A percentile compares a stretch with the other conserved stretches of the same genome.
These are phyloP conservation scores for Streblospio benedicti DNA, from an alignment of 1,140 invertebrate genomes.

Conservation along the genomic window DNA sequence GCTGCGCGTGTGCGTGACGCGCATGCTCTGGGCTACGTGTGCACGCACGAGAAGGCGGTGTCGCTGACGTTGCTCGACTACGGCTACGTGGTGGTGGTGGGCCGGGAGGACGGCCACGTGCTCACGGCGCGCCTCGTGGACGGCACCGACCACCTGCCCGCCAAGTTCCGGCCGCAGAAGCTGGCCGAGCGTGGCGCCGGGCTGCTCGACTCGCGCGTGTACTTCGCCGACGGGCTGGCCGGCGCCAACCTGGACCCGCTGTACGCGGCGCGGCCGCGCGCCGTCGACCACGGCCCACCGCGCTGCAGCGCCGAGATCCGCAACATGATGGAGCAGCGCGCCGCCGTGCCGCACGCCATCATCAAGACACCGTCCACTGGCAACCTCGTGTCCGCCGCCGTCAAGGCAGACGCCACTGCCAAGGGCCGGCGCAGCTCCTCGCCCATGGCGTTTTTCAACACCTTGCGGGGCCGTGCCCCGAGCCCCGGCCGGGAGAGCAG, in stretches of 20 bases:
- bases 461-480: too few relatives aligned
- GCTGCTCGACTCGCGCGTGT: too few relatives aligned
- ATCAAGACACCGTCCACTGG: constrained; percentile 3
- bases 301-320: background rate
- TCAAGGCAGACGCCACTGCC: too few relatives aligned
- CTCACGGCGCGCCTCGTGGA: constrained; percentile 14
- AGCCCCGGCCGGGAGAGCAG: too few relatives aligned
- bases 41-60: constrained; percentile 12
- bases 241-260: constrained; percentile 6
- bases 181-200: background rate
- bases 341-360: constrained; percentile 10
- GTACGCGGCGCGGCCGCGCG: background rate
- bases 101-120: constrained; percentile 16
- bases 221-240: constrained; percentile 1
- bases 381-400: too few relatives aligned
- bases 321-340: constrained; percentile 2
- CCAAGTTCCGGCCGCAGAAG: background rate
- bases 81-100: constrained; percentile 14
- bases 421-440: too few relatives aligned
- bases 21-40: background rate
- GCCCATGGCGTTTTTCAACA: too few relatives aligned
- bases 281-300: constrained; percentile 8
- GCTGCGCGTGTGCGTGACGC: constrained; percentile 2
- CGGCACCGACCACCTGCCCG: background rate
- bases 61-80: constrained; percentile 11